These are phyloP conservation scores for Allophyes oxyacanthae DNA, from an alignment of 2,888 invertebrate species.

Conservation along the genomic window DNA sequence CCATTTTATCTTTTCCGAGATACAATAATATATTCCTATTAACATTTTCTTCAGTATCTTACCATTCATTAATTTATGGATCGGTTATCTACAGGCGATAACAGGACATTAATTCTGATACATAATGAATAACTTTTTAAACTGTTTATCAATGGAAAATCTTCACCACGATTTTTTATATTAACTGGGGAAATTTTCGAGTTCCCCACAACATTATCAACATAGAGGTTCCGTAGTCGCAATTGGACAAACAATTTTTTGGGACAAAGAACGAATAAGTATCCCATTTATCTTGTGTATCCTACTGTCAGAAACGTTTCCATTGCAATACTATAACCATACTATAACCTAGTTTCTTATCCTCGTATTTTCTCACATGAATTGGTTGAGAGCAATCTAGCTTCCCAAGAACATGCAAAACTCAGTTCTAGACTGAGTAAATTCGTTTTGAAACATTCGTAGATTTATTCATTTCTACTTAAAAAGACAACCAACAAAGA, in stretches of 20 bases:
- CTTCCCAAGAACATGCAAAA: neutral
- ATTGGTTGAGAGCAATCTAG: constrained; percentile 7
- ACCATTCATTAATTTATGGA: neutral
- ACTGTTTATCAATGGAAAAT: neutral
- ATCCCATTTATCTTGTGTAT: neutral
- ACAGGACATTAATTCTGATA: neutral
- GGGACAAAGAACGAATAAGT: neutral
- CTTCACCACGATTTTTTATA: neutral
- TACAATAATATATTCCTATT: neutral
- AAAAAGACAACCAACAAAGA: too few relatives aligned
- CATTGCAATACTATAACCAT: constrained; percentile 9
- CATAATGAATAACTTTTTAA: neutral
- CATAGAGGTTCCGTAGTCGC: neutral
- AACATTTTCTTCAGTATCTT: neutral
- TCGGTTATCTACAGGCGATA: neutral
- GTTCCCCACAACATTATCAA: neutral
- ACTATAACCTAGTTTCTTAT: constrained; percentile 7
- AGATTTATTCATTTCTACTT: too few relatives aligned
- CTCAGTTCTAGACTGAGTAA: neutral
- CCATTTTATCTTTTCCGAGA: constrained; percentile 1
- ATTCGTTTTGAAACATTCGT: neutral
- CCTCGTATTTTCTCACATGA: neutral
- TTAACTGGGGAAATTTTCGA: neutral
- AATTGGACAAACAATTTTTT: too few relatives aligned
- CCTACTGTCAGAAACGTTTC: neutral